These are phyloP conservation scores for Amazonetta brasiliensis DNA, from an alignment of 2,797 vertebrate species.

Conservation along the genomic window DNA sequence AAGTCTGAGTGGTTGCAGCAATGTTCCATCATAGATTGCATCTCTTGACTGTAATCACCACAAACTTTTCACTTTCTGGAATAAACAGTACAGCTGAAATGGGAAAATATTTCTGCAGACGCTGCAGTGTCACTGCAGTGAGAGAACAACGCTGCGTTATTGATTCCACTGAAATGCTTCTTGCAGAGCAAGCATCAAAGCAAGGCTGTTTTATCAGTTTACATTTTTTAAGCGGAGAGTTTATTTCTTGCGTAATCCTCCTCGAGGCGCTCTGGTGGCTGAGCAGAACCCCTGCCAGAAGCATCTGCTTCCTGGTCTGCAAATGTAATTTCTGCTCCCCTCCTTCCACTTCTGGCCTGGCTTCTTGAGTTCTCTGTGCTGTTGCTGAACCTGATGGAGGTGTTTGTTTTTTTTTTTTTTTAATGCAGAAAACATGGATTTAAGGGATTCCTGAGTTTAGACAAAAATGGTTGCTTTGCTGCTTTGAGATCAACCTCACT, in stretches of 20 bases:
- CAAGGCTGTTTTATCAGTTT: slow-evolving; percentile 73
- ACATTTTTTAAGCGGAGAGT: slow-evolving; percentile 59
- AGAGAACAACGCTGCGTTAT: not conserved
- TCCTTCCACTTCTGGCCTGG: not conserved
- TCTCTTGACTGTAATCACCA: not conserved
- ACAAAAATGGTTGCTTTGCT: not conserved
- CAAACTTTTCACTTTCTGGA: slow-evolving; percentile 37
- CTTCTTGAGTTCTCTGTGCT: not conserved
- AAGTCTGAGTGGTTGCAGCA: slow-evolving; percentile 10
- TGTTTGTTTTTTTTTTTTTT: not conserved
- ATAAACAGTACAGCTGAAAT: slow-evolving; percentile 22
- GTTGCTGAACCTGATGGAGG: not conserved
- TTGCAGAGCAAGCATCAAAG: slow-evolving; percentile 70
- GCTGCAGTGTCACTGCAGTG: slow-evolving; percentile 20
- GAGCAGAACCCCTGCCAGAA: slow-evolving; percentile 39
- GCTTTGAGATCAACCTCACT: not conserved
- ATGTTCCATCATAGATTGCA: not conserved
- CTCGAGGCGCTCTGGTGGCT: not conserved
- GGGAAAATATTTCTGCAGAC: slow-evolving; percentile 46
- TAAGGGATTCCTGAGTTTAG: not conserved
- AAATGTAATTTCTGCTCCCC: slow-evolving; percentile 33
- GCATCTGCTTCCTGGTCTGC: slow-evolving; percentile 36
- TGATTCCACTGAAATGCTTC: slow-evolving; percentile 67
- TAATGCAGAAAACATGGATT: not conserved
- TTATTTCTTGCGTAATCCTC: slow-evolving; percentile 68